Conservation (phyloP, 2,797 vertebrate species). For the Crocodylus rhombifer region DNA sequence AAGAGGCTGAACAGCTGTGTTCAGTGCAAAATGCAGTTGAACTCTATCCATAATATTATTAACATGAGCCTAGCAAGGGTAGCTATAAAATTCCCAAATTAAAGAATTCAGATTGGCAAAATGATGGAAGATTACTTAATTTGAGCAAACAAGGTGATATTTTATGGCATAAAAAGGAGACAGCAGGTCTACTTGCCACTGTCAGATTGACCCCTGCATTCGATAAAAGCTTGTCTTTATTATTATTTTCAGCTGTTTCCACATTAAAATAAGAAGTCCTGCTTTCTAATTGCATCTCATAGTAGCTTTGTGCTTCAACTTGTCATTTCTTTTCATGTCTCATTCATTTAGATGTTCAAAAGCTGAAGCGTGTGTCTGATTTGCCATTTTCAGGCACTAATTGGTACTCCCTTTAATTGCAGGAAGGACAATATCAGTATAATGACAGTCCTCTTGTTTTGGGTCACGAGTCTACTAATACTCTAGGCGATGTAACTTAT, state of each 20-base stretch:
- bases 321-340: slow-evolving; percentile 46
- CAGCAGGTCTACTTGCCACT: background rate
- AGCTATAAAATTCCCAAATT: background rate
- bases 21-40: background rate
- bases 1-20: background rate
- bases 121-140: background rate
- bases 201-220: background rate
- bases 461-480: slow-evolving; percentile 53
- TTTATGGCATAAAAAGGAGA: background rate
- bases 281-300: background rate
- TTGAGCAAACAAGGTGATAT: background rate
- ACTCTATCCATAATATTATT: background rate
- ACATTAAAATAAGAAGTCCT: background rate
- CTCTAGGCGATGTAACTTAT: slow-evolving; percentile 13
- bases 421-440: slow-evolving; percentile 36
- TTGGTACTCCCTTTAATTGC: slow-evolving; percentile 61
- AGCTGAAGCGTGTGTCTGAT: slow-evolving; percentile 25
- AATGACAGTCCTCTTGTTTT: slow-evolving; percentile 52
- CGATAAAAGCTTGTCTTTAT: background rate
- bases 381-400: slow-evolving; percentile 61
- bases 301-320: background rate
- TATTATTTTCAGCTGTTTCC: background rate
- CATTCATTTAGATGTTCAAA: slow-evolving; percentile 40
- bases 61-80: background rate
- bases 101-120: background rate